phyloP scores from a whole-genome alignment of 2,113 vertebrate genomes.

The Bolborhynchus lineola region DNA sequence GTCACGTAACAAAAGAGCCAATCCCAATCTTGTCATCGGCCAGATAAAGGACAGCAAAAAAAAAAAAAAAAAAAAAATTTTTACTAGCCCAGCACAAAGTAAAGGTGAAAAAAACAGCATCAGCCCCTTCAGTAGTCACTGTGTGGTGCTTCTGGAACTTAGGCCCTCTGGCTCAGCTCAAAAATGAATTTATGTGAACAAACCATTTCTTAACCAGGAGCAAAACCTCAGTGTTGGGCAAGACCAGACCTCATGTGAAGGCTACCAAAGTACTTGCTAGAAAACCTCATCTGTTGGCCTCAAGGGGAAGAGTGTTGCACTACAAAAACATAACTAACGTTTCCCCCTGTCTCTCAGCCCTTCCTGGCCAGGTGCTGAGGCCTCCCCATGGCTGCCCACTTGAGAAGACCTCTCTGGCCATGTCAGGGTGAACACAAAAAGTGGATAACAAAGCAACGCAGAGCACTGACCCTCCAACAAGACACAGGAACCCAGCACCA shows the following conservation, averaged over 20 bases:
- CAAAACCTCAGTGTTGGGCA: rapidly evolving
- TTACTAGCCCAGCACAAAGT: too few relatives aligned
- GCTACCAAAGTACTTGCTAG: neutral
- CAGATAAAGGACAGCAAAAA: neutral
- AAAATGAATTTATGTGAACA: rapidly evolving
- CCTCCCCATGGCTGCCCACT: too few relatives aligned
- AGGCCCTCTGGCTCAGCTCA: neutral
- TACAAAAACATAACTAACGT: neutral
- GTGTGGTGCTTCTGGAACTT: rapidly evolving
- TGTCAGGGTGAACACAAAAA: neutral
- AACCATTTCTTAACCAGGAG: rapidly evolving
- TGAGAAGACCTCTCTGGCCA: neutral
- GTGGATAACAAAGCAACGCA: neutral
- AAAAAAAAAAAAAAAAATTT: too few relatives aligned
- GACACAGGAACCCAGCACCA: neutral
- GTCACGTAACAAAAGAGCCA: neutral
- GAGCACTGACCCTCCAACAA: neutral
- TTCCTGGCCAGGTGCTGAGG: neutral
- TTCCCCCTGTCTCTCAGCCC: too few relatives aligned
- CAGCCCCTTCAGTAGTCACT: too few relatives aligned
- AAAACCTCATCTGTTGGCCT: neutral
- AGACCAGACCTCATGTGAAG: too few relatives aligned
- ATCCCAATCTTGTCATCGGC: neutral
- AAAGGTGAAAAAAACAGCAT: too few relatives aligned
- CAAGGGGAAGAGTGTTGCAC: neutral